Conservation (phyloP, 2,797 vertebrate genomes). For the Buphagus erythrorhynchus region DNA sequence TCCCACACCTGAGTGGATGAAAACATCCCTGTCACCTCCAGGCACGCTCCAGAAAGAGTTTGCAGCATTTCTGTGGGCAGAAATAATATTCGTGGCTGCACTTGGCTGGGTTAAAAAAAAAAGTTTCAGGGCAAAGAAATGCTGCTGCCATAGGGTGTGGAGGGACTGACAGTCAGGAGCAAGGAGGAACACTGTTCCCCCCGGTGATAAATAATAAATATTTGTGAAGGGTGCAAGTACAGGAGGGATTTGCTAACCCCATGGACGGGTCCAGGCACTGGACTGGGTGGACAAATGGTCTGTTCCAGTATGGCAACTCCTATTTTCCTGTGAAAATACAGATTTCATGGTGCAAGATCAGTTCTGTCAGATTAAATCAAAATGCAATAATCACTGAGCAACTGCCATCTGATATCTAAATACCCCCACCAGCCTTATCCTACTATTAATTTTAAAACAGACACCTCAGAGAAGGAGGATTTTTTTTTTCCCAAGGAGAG, state of each 20-base stretch:
- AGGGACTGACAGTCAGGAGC: not conserved
- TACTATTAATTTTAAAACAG: conserved; percentile 56
- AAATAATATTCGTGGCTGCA: not conserved
- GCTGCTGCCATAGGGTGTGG: not conserved
- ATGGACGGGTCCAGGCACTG: accelerated
- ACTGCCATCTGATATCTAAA: conserved; percentile 67
- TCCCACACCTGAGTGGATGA: not conserved
- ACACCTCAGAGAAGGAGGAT: conserved; percentile 34
- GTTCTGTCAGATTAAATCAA: conserved; percentile 73
- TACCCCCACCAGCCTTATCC: conserved; percentile 49
- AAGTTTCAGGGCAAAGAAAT: not conserved
- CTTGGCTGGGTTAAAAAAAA: not conserved
- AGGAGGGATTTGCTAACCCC: not conserved
- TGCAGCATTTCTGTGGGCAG: not conserved
- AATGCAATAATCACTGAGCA: conserved; percentile 62
- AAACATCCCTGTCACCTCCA: not conserved
- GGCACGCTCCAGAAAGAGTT: not conserved
- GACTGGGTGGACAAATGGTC: conserved; percentile 29
- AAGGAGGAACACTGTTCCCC: not conserved
- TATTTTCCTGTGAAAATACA: conserved; percentile 64
- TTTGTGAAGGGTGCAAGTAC: not conserved
- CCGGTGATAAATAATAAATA: not conserved
- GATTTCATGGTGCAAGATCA: conserved; percentile 63
- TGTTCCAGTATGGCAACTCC: conserved; percentile 64
- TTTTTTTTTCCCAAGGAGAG: not conserved